phyloP scores from a whole-genome alignment of 2,888 invertebrate genomes.

The Drosophila acutilabella region DNA sequence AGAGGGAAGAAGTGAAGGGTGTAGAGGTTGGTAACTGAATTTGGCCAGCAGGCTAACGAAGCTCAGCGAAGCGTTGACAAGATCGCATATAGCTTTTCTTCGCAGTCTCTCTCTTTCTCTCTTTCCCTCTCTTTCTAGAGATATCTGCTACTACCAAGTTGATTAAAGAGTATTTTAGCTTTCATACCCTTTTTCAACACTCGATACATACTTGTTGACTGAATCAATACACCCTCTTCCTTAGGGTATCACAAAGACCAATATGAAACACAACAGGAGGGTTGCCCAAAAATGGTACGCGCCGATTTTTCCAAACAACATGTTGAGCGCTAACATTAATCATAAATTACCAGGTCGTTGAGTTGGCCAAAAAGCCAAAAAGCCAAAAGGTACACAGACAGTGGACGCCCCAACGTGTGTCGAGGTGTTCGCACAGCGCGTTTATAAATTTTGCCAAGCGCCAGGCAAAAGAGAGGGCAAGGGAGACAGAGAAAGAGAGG shows the following conservation, averaged over 20 bases:
- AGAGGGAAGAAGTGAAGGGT: conserved; percentile 1
- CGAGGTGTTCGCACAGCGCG: conserved; percentile 79
- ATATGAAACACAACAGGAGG: conserved; percentile 80
- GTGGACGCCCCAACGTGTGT: conserved; percentile 77
- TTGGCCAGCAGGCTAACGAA: conserved; percentile 51
- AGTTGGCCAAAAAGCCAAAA: conserved; percentile 63
- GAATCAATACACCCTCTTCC: neutral
- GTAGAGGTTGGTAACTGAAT: conserved; percentile 17
- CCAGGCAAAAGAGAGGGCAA: conserved; percentile 60
- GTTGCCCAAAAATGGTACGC: conserved; percentile 78
- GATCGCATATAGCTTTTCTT: conserved; percentile 46
- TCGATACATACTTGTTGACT: neutral
- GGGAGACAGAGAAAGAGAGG: neutral
- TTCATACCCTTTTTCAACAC: too few species aligned
- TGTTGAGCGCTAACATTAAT: conserved; percentile 76
- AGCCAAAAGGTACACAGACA: conserved; percentile 14
- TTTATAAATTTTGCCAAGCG: conserved; percentile 83
- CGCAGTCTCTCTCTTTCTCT: conserved; percentile 2
- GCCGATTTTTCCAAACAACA: conserved; percentile 67
- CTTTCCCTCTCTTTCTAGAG: conserved; percentile 7
- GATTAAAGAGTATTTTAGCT: too few species aligned
- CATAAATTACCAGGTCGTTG: conserved; percentile 83
- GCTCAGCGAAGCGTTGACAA: conserved; percentile 77
- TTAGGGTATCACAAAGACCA: conserved; percentile 21
- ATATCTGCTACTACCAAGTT: conserved; percentile 16